These are phyloP conservation scores for Epinephelus fuscoguttatus DNA, from an alignment of 2,113 vertebrate genomes.

Conservation along the genomic window DNA sequence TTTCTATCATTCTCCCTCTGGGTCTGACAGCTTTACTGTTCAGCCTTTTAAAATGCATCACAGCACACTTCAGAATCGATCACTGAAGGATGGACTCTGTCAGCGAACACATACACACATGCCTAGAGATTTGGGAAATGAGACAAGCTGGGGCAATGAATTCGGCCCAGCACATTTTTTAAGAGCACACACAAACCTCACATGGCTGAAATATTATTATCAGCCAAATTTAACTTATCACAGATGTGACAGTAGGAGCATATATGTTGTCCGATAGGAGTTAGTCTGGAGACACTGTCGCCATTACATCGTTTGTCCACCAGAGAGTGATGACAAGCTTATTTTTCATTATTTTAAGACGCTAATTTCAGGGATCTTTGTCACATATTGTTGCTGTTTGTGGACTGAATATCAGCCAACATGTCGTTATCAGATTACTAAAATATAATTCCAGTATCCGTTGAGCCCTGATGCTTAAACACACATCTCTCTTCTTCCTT, in stretches of 20 bases:
- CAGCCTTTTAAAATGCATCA: slow-evolving; percentile 70
- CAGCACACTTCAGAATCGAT: slow-evolving; percentile 58
- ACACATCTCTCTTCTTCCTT: not conserved
- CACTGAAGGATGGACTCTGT: slow-evolving; percentile 38
- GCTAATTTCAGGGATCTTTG: not conserved
- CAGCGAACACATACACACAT: not conserved
- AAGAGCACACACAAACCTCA: not conserved
- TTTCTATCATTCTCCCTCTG: slow-evolving; percentile 39
- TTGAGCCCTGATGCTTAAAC: not conserved
- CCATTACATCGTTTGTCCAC: not conserved
- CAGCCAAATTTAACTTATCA: not conserved
- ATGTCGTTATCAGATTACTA: too few relatives aligned
- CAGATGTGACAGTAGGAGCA: too few relatives aligned
- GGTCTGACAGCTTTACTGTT: slow-evolving; percentile 56
- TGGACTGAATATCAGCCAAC: not conserved
- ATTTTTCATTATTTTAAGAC: not conserved
- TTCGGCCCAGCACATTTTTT: not conserved
- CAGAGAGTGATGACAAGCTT: not conserved
- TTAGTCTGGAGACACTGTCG: too few relatives aligned
- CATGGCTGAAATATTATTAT: not conserved
- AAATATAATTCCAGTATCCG: not conserved
- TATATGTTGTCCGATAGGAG: too few relatives aligned
- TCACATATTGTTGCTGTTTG: not conserved
- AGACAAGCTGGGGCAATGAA: not conserved
- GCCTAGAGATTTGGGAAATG: not conserved